Base-by-base conservation (phyloP, 2,797 vertebrate species). In the Phrynocephalus guinanensis region DNA sequence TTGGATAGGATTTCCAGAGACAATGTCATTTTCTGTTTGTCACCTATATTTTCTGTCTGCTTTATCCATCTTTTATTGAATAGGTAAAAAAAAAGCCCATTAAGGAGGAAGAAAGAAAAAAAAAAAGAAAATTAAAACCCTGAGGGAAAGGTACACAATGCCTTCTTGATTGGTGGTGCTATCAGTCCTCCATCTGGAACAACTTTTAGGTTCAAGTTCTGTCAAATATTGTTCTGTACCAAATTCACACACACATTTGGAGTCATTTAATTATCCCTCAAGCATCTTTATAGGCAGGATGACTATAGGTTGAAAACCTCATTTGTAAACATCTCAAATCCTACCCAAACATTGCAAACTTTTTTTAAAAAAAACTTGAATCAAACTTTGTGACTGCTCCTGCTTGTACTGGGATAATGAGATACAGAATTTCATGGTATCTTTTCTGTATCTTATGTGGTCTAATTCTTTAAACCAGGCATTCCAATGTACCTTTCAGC, bases 401-500 rank as follows among this genome's bases (percentile, higher is more conserved):
- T 73, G 60, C 28, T 20, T 90, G 88, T 66, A 91, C 72, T 89
- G 20, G 84, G 91, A 79, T 60, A 90, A 84, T 38, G 90, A 67
- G 26, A 5, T 67, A 63, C 22, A 16, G 18, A 63, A 15, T 81
- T 68, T 82, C 26, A 28, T 82, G n/a, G 20, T 70, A 15, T 18
- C 13, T 48, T 82, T 66, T 81, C 5, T 15, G 26, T 52, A 60
- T 73, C 2, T 56, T 72, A n/a, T 73, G 18, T 60, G 5, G 5
- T 2, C 48, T 72, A 30, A 30, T 83, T 33, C 48, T 56, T 33
- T 56, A 72, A 83, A 60, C 10, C 28, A 56, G 15, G 10, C 44
- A 71, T 83, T 83, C 52, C 44, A n/a, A 30, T 16, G 8, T 52
- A 68, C 7, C 28, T 71, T 83, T 83, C 26, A 5, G 18, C n/a